Conservation (phyloP, 1,140 invertebrate genomes). For the Dinoponera quadriceps region DNA sequence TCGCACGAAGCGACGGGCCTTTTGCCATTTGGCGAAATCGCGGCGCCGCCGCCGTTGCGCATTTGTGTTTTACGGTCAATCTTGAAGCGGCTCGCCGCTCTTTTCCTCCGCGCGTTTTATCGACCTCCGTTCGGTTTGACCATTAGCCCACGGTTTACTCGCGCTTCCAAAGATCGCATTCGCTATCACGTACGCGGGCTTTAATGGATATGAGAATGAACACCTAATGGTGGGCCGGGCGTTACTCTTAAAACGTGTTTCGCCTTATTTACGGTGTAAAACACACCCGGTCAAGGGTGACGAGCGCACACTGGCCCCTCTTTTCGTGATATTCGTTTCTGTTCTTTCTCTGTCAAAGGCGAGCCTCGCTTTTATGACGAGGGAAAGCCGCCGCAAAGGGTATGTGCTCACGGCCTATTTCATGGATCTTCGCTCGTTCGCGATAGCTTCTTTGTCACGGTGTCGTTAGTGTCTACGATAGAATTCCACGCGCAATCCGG, state of each 20-base stretch:
- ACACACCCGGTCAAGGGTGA: constrained; percentile 17
- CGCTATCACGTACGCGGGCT: constrained; percentile 62
- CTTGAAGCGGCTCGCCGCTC: neutral
- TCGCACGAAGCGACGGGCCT: neutral
- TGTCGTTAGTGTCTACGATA: constrained; percentile 23
- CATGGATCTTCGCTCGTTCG: constrained; percentile 17
- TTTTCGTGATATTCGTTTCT: constrained; percentile 43
- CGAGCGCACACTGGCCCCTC: neutral
- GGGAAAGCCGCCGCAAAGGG: constrained; percentile 45
- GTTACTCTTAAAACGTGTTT: constrained; percentile 58
- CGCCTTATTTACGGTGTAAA: constrained; percentile 62
- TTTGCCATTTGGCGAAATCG: neutral
- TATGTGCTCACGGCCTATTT: constrained; percentile 30
- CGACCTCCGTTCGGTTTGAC: constrained; percentile 28
- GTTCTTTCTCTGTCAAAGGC: constrained; percentile 4
- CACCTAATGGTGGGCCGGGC: constrained; percentile 20
- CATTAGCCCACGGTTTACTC: constrained; percentile 63
- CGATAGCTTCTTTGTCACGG: constrained; percentile 11
- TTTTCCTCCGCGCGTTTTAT: constrained; percentile 1
- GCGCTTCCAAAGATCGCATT: constrained; percentile 25
- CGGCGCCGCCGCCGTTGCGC: neutral
- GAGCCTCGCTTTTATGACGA: constrained; percentile 49
- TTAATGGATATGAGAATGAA: constrained; percentile 66
- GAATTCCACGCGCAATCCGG: neutral
- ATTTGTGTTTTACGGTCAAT: constrained; percentile 9